Percentiles rank a stretch among this genome's conserved stretches.
phyloP scores from a whole-genome alignment of 2,888 invertebrate genomes.

The Cryptocephalus moraei region DNA sequence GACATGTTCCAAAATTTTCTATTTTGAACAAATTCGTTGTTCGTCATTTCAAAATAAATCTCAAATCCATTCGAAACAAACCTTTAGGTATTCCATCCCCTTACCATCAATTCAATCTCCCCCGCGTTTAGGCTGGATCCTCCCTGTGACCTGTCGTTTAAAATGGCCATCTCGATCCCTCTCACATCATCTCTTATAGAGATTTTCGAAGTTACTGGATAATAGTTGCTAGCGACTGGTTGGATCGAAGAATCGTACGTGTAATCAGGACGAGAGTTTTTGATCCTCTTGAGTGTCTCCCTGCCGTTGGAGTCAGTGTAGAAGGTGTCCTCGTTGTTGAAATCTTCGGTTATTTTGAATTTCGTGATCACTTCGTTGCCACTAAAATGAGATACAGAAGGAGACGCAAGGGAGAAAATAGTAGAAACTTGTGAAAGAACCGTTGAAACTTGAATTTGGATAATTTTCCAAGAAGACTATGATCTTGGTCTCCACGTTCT shows the following conservation, averaged over 20 bases:
- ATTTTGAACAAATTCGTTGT: too few relatives aligned
- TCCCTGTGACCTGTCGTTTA: slow-evolving; percentile 52
- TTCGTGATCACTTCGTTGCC: slow-evolving; percentile 5
- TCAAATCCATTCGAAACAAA: too few relatives aligned
- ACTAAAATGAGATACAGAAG: too few relatives aligned
- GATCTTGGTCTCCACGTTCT: too few relatives aligned
- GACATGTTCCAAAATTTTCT: neutral
- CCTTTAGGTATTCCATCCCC: too few relatives aligned
- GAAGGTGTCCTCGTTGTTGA: slow-evolving; percentile 36
- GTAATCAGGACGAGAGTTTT: slow-evolving; percentile 51
- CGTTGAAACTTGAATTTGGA: too few relatives aligned
- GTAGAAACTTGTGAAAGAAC: slow-evolving; percentile 16
- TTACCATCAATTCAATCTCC: slow-evolving; percentile 56
- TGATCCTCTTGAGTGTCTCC: slow-evolving; percentile 51
- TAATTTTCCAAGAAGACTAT: too few relatives aligned
- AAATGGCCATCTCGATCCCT: slow-evolving; percentile 41
- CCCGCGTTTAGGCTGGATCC: slow-evolving; percentile 46
- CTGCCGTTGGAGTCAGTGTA: slow-evolving; percentile 72
- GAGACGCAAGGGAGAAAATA: slow-evolving; percentile 15
- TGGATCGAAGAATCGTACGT: slow-evolving; percentile 37
- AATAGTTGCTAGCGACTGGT: slow-evolving; percentile 59
- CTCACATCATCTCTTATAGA: slow-evolving; percentile 40
- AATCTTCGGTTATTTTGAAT: slow-evolving; percentile 15
- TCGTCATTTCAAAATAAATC: too few relatives aligned
- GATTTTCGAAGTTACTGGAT: slow-evolving; percentile 60